Evolutionary conservation across 2,888 invertebrate genomes (phyloP), one percentile per base, ranked within the genome.

Genomic region (Acleris emargana): DNA sequence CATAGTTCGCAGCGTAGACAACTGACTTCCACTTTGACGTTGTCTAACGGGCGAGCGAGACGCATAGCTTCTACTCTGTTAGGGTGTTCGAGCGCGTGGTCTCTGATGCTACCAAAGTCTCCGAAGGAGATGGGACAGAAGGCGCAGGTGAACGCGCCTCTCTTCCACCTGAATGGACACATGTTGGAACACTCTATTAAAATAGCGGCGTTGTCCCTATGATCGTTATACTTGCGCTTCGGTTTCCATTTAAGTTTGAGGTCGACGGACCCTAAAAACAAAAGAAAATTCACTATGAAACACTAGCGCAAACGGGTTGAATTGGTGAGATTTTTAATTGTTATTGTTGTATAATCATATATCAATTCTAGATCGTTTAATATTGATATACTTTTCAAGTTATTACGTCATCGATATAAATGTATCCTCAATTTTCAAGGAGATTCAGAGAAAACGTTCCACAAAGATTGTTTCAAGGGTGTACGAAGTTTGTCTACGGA

Each of bases 201-300:
- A 64, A 87, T 77, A 47, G 83, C 85, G 58, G 91, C 90, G 74
- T 91, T 91, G 81, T 86, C 86, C 77, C 90, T 89, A 73, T 85
- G 85, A 82, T 91, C 88, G 72, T 86, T 79, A 82, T 76, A 88
- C 83, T 84, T 86, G 79, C 86, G 84, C 73, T 75, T 81, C 74
- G 84, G 80, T 78, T 78, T 88, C 88, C 88, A 89, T 78, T 83
- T 86, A 70, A 82, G 70, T 72, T 76, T 81, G 76, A 71, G 72
- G 75, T 77, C 79, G 76, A 72, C 67, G 76, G 74, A 70, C 72
- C 88, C 90, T 90, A 90, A 82, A 88, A 88, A 84, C 83, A 88
- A 87, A 87, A 86, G 78, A 85, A 82, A 86, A 85, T 76, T 76
- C 69, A 78, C 77, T 78, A 74, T 83, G 76, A 78, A 76, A 76